Evolutionary conservation across 2,888 invertebrate genomes (phyloP), one percentile per base, ranked within the genome.

Genomic region (Tigriopus californicus): DNA sequence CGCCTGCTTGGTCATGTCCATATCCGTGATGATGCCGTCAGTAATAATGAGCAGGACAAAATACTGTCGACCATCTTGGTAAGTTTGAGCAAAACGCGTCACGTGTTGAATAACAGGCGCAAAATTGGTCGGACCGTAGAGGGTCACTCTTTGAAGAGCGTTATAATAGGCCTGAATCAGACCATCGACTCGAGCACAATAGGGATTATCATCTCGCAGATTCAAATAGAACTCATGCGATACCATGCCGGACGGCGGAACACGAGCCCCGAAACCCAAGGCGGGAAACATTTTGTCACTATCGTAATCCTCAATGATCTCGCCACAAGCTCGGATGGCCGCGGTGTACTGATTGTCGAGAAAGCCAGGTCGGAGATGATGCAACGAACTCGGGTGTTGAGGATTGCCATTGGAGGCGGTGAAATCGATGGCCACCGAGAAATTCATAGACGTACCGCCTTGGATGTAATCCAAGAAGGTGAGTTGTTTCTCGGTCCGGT

Each of bases 61-160:
- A 66, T 77, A 77, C 61, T 72, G 40, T 15, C 18, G 5, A 20
- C 49, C 49, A 49, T 22, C 25, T 25, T 57, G 44, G 11, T 57
- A 46, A 12, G 57, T 46, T 10, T 25, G 10, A 2, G 76, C 77
- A 70, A 76, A 75, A 61, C 66, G 66, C 1, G 68, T 65, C 12
- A 68, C 68, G 66, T 74, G 73, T 60, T 73, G 71, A 59, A 77
- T 73, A 54, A 73, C 70, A 1, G 76, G 76, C 24, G 76, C 70
- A 66, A 77, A 76, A 66, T 76, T 76, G 13, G 77, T 77, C n/a
- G 77, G 77, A 13, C 77, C 77, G 64, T 74, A 76, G 40, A 77
- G 67, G 60, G 71, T 71, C 15, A 64, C 72, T 11, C 69, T 68
- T 61, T 68, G 65, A 2, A 76, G 66, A 13, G 72, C 67, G 49